phyloP scores from a whole-genome alignment of 2,888 invertebrate species.

The Ptychoptera contaminata region DNA sequence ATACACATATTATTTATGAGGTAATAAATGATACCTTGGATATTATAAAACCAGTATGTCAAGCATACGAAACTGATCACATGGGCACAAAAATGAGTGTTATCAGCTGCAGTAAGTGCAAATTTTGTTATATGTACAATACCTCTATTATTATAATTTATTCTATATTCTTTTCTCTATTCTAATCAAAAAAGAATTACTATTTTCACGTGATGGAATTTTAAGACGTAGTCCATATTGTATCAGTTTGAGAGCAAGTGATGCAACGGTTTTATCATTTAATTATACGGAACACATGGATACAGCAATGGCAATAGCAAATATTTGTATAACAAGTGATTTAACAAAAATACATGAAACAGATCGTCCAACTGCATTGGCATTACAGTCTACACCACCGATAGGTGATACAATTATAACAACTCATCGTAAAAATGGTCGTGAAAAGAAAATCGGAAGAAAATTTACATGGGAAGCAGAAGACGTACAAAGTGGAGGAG shows the following conservation, averaged over 20 bases:
- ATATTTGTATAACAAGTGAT: slow-evolving; percentile 30
- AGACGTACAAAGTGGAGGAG: slow-evolving; percentile 14
- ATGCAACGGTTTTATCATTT: slow-evolving; percentile 29
- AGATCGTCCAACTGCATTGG: slow-evolving; percentile 23
- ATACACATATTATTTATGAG: slow-evolving; percentile 21
- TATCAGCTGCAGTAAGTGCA: slow-evolving; percentile 27
- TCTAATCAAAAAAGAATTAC: slow-evolving; percentile 17
- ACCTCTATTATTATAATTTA: background rate
- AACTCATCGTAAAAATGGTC: slow-evolving; percentile 2
- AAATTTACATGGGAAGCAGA: slow-evolving; percentile 15
- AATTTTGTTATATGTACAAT: background rate
- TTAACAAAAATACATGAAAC: slow-evolving; percentile 20
- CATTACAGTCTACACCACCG: slow-evolving; percentile 13
- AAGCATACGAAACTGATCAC: slow-evolving; percentile 26
- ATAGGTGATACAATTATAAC: background rate
- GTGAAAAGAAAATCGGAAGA: slow-evolving; percentile 4
- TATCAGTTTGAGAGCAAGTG: slow-evolving; percentile 35
- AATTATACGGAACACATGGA: background rate
- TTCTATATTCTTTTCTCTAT: background rate
- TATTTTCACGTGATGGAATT: slow-evolving; percentile 23
- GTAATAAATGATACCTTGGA: slow-evolving; percentile 22
- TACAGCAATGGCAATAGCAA: slow-evolving; percentile 18
- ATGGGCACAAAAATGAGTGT: slow-evolving; percentile 23
- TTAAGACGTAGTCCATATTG: slow-evolving; percentile 30
- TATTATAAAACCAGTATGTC: slow-evolving; percentile 21